Evolutionary conservation across 2,888 invertebrate species (phyloP).

Genomic region (Oscheius sp.): DNA sequence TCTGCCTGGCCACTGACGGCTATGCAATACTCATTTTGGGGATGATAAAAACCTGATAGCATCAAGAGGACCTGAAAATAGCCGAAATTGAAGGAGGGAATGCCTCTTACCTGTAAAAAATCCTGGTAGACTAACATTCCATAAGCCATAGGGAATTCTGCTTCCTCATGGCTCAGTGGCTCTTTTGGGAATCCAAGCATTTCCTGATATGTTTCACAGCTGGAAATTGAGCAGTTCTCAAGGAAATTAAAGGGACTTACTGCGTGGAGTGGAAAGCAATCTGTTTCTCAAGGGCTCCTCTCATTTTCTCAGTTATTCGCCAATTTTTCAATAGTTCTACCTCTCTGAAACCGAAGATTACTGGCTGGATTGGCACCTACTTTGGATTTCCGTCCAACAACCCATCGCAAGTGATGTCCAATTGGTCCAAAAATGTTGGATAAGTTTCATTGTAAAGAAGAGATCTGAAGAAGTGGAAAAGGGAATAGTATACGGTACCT

Average conservation of each 20-base stretch:
- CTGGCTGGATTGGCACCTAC: background rate
- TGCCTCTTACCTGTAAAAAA: conserved; percentile 40
- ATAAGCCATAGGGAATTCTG: conserved; percentile 46
- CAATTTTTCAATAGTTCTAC: conserved; percentile 1
- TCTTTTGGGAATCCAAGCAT: conserved; percentile 37
- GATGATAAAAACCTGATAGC: conserved; percentile 64
- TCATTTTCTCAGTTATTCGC: background rate
- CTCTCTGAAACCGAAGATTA: background rate
- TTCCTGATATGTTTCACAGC: conserved; percentile 40
- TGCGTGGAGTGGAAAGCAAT: conserved; percentile 1
- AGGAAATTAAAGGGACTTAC: background rate
- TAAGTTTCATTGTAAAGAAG: background rate
- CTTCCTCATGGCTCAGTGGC: conserved; percentile 41
- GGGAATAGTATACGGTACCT: background rate
- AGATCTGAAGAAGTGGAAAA: background rate
- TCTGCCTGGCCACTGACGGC: conserved; percentile 56
- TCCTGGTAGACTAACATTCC: conserved; percentile 46
- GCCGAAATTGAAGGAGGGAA: background rate
- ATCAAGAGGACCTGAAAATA: conserved; percentile 56
- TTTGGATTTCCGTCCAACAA: background rate
- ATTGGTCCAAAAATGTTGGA: conserved; percentile 5
- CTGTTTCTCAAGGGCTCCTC: background rate
- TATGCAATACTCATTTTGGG: conserved; percentile 66
- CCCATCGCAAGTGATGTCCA: conserved; percentile 7
- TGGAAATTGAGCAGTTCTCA: background rate